Base-by-base conservation (phyloP, 2,888 invertebrate genomes). In the Dastarcus helophoroides region DNA sequence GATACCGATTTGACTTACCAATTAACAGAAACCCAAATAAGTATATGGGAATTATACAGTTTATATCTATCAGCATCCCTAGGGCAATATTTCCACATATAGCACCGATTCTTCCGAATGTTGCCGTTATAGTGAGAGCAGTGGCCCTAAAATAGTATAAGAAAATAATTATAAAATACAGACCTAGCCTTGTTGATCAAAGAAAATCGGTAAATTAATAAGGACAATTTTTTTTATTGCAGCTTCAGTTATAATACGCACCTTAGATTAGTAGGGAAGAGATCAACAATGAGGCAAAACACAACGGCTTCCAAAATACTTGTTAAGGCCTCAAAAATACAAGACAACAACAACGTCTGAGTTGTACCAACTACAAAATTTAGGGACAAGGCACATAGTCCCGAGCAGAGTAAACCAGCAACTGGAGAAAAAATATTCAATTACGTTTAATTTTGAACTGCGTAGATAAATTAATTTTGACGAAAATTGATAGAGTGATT, bases 271-370 rank as follows among this genome's bases (percentile, higher is more conserved):
- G 37, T 37, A 3, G 37, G 37, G 46, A 70, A 70, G 42, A 70
- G 65, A 50, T 71, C 70, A 41, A 69, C 69, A 27, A 70, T 68
- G 33, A 68, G 65, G 38, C 70, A 69, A 50, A 70, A 72, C 3
- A 73, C 60, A 14, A 72, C 71, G 0, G 72, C 68, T 48, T 72
- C 73, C 0, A 71, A 67, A 52, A 71, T 69, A 52, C 71, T 69
- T 46, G 71, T 68, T 43, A 72, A 63, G 31, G 72, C 68, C 47
- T 73, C 72, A 39, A 73, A 73, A 31, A 71, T 56, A 39, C 71
- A 71, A 8, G 71, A 71, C 17, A 73, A 53, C 11, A 69, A 47
- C 29, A 73, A 51, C 46, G 71, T 71, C 58, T 71, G 61, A 5
- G 63, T 51, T 4, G 66, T 62, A 9, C 65, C 68, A n/a, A 61